Evolutionary conservation across 2,888 invertebrate genomes (phyloP).

Genomic region (Heteromyza rotundicornis): DNA sequence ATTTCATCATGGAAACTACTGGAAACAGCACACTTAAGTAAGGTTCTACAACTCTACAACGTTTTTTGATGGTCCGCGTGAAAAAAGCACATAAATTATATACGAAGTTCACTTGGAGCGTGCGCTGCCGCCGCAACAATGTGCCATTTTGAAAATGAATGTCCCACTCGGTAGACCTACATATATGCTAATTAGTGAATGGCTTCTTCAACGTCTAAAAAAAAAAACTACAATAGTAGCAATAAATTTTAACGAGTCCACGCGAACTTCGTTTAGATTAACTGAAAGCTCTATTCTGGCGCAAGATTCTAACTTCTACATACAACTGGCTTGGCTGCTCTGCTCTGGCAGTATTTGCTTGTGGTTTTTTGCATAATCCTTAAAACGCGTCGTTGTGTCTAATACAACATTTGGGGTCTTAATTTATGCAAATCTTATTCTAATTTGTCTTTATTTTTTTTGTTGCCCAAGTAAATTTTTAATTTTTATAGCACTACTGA

Average conservation of each 20-base stretch:
- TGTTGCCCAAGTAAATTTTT: too few species aligned
- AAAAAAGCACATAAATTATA: too few species aligned
- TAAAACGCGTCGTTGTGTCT: conserved; percentile 48
- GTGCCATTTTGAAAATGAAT: too few species aligned
- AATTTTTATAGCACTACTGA: not conserved
- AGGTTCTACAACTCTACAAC: not conserved
- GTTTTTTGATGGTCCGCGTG: too few species aligned
- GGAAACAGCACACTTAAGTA: not conserved
- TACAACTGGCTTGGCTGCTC: too few species aligned
- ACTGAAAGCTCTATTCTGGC: too few species aligned
- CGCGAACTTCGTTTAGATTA: conserved; percentile 33
- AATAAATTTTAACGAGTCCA: conserved; percentile 33
- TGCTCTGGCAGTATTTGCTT: not conserved
- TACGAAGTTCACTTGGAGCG: too few species aligned
- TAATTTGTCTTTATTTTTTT: conserved; percentile 46
- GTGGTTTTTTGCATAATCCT: conserved; percentile 30
- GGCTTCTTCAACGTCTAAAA: conserved; percentile 35
- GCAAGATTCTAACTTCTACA: too few species aligned
- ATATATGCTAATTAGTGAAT: conserved; percentile 56
- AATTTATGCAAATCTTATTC: conserved; percentile 52
- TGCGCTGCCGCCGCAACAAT: too few species aligned
- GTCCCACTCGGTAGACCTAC: too few species aligned
- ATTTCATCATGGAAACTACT: too few species aligned
- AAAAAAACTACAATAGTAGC: too few species aligned
- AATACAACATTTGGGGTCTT: conserved; percentile 41